These are phyloP conservation scores for Hydrotaea diabolus DNA, from an alignment of 2,888 invertebrate genomes.

Conservation along the genomic window DNA sequence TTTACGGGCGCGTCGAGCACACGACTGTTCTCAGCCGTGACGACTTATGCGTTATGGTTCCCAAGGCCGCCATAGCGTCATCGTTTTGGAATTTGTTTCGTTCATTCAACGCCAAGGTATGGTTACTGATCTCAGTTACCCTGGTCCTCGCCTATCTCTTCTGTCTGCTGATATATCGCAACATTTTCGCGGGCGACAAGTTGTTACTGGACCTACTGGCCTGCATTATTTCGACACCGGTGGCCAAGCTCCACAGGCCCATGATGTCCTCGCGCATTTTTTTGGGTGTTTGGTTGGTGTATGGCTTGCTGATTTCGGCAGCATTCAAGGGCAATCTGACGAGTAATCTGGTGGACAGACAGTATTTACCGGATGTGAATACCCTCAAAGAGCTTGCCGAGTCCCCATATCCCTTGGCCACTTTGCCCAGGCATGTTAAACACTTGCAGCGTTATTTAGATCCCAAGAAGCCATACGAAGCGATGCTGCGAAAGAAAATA, in stretches of 20 bases:
- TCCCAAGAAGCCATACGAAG: slow-evolving; percentile 71
- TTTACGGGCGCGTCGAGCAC: slow-evolving; percentile 82
- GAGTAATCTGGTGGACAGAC: slow-evolving; percentile 77
- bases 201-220: slow-evolving; percentile 72
- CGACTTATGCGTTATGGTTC: slow-evolving; percentile 83
- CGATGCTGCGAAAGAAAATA: slow-evolving; percentile 77
- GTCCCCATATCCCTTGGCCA: slow-evolving; percentile 78
- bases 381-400: slow-evolving; percentile 73
- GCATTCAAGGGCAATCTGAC: slow-evolving; percentile 79
- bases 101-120: slow-evolving; percentile 75
- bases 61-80: slow-evolving; percentile 82
- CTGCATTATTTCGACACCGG: slow-evolving; percentile 73
- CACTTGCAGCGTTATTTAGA: slow-evolving; percentile 79
- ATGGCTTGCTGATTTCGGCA: slow-evolving; percentile 77
- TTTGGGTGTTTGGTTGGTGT: slow-evolving; percentile 76
- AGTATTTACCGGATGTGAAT: slow-evolving; percentile 76
- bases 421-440: slow-evolving; percentile 79
- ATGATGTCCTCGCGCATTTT: slow-evolving; percentile 72
- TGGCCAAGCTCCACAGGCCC: slow-evolving; percentile 51
- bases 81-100: slow-evolving; percentile 81
- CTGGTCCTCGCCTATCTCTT: slow-evolving; percentile 72
- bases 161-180: slow-evolving; percentile 66
- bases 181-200: slow-evolving; percentile 40
- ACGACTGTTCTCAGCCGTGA: slow-evolving; percentile 83
- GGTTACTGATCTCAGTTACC: slow-evolving; percentile 72